Evolutionary conservation across 2,888 invertebrate species (phyloP).

Genomic region (Priocnemis perturbator): DNA sequence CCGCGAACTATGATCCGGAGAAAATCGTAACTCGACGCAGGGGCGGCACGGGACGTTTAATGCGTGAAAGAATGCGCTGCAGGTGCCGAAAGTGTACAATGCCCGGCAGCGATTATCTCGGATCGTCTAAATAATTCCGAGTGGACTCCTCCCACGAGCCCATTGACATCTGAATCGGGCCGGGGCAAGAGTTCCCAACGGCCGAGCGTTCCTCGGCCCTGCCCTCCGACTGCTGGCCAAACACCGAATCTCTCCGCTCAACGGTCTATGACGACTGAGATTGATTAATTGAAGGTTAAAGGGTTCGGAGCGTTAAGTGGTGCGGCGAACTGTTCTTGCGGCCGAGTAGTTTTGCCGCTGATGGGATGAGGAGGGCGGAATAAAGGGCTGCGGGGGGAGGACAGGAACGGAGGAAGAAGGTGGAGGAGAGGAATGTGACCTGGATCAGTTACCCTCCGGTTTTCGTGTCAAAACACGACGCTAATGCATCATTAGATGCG

Average conservation of each 20-base stretch:
- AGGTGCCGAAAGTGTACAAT: slow-evolving; percentile 8
- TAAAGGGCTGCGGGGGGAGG: background rate
- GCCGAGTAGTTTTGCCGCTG: slow-evolving; percentile 1
- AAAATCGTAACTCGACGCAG: no score
- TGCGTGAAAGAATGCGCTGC: background rate
- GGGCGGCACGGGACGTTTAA: no score
- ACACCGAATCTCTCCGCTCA: slow-evolving; percentile 42
- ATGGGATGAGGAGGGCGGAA: background rate
- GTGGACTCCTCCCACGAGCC: slow-evolving; percentile 3
- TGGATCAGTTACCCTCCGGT: slow-evolving; percentile 54
- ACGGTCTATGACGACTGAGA: slow-evolving; percentile 40
- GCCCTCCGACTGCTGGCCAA: slow-evolving; percentile 8
- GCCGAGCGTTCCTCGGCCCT: background rate
- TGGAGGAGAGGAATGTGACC: slow-evolving; percentile 47
- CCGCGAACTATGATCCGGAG: no score
- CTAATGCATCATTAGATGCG: slow-evolving; percentile 67
- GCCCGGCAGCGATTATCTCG: background rate
- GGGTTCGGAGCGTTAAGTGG: slow-evolving; percentile 56
- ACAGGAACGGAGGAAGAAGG: slow-evolving; percentile 43
- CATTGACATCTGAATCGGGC: slow-evolving; percentile 18
- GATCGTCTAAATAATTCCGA: background rate
- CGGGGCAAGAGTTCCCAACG: background rate
- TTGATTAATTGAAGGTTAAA: slow-evolving; percentile 59
- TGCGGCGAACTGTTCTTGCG: slow-evolving; percentile 51
- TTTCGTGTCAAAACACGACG: slow-evolving; percentile 67